Conservation (phyloP, 2,888 invertebrate genomes). For the Andrena bicolor region DNA sequence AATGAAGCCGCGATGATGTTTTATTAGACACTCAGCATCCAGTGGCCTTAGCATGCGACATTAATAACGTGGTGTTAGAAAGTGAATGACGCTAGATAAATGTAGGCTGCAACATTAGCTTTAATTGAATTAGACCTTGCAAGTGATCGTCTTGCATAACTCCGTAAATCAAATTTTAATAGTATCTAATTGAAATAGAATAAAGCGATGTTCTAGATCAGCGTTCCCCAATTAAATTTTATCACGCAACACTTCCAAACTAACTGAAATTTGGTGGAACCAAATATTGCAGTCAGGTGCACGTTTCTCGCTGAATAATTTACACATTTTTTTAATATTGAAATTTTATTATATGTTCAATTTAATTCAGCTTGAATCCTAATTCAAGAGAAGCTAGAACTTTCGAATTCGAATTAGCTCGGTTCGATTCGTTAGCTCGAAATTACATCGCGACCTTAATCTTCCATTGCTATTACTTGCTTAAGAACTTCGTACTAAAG, state of each 20-base stretch:
- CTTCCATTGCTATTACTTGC: too few relatives aligned
- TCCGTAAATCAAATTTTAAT: background rate
- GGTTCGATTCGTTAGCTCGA: background rate
- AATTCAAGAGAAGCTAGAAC: background rate
- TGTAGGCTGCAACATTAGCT: background rate
- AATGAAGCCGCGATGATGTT: background rate
- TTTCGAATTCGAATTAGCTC: background rate
- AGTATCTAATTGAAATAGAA: too few relatives aligned
- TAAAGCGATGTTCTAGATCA: too few relatives aligned
- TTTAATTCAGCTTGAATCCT: too few relatives aligned
- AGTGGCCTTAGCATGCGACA: background rate
- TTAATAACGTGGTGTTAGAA: background rate
- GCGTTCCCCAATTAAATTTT: too few relatives aligned
- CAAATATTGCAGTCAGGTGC: too few relatives aligned
- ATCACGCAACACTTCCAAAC: too few relatives aligned
- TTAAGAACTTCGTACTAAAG: too few relatives aligned
- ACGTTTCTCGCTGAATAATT: too few relatives aligned
- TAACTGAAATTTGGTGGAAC: too few relatives aligned
- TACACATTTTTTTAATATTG: too few relatives aligned
- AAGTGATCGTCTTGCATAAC: background rate
- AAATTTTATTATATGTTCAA: too few relatives aligned
- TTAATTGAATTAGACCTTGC: constrained; percentile 11
- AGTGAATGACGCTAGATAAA: background rate
- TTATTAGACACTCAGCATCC: background rate
- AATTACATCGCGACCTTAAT: background rate